A percentile compares a stretch with the other conserved stretches of the same genome.
Conservation (phyloP, 92 coral and sea anemone genomes). For the Meandrina meandrites region DNA sequence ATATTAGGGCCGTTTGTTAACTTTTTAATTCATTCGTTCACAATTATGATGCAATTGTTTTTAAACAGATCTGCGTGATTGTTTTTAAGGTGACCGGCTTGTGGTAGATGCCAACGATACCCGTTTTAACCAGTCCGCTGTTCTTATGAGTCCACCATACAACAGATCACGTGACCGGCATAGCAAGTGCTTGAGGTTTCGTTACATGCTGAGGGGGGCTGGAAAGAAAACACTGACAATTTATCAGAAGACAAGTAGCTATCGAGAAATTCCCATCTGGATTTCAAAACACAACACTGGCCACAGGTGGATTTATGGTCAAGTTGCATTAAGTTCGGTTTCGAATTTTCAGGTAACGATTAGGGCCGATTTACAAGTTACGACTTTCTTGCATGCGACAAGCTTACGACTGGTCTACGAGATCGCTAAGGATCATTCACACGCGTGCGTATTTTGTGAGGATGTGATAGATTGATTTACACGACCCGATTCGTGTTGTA, state of each 20-base stretch:
- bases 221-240: conserved; percentile 26
- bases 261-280: conserved; percentile 22
- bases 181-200: conserved; percentile 45
- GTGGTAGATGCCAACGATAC: conserved; percentile 6
- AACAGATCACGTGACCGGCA: conserved; percentile 36
- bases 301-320: conserved; percentile 33
- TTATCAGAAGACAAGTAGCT: conserved; percentile 7
- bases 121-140: background rate
- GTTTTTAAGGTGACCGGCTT: conserved; percentile 7
- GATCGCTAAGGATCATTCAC: no score
- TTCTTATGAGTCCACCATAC: conserved; percentile 37
- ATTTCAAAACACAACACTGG: conserved; percentile 6
- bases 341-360: conserved; percentile 25
- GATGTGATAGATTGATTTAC: no score
- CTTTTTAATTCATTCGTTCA: no score
- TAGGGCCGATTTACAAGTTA: no score
- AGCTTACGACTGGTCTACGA: no score
- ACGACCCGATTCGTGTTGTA: no score
- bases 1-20: no score
- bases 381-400: no score
- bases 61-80: background rate
- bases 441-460: no score
- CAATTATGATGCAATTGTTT: background rate
- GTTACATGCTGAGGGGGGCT: conserved; percentile 39
- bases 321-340: conserved; percentile 43